phyloP scores from a whole-genome alignment of 2,797 vertebrate species.

The Halcyon chelicuti region DNA sequence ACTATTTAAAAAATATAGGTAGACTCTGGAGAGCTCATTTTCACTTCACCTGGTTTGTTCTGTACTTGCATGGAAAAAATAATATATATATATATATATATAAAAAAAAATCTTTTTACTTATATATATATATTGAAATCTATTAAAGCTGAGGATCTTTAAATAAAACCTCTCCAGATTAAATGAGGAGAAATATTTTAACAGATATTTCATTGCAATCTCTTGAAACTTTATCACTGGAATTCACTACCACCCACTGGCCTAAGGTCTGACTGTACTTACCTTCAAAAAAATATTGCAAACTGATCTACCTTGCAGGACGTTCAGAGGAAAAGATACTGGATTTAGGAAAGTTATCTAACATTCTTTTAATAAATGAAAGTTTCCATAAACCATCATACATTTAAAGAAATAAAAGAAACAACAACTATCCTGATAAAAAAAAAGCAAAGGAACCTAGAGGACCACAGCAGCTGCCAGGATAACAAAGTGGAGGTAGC shows the following conservation, averaged over 20 bases:
- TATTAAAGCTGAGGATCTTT: background rate
- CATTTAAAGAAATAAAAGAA: background rate
- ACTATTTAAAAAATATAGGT: background rate
- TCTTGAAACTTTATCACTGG: background rate
- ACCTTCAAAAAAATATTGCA: background rate
- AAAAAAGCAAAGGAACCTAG: background rate
- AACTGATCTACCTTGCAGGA: background rate
- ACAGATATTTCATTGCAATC: background rate
- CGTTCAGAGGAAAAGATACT: background rate
- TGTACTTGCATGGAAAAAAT: background rate
- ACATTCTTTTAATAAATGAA: background rate
- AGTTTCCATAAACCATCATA: background rate
- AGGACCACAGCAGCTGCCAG: background rate
- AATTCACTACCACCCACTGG: background rate
- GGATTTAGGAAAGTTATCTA: background rate
- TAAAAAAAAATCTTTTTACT: background rate
- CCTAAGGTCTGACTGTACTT: background rate
- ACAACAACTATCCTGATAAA: rapidly evolving
- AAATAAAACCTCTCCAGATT: background rate
- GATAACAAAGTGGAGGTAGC: background rate
- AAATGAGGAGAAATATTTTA: background rate
- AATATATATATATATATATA: too few species aligned
- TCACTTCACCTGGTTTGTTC: background rate
- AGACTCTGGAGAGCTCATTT: background rate
- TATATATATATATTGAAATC: background rate